These are phyloP conservation scores for Megaustenia siamemsis DNA, from an alignment of 2,888 invertebrate species.

Conservation along the genomic window DNA sequence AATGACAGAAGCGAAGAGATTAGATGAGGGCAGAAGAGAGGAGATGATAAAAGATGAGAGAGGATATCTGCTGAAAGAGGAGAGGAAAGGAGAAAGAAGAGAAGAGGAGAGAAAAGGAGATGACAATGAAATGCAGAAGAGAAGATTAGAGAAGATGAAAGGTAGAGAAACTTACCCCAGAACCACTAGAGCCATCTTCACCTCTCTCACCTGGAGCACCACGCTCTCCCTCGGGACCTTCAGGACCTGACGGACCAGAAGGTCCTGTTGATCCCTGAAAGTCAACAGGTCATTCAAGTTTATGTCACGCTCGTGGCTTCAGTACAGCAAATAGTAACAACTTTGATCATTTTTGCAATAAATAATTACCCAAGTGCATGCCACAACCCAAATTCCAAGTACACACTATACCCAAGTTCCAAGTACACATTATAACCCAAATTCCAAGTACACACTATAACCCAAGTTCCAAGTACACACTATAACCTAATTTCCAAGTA, in stretches of 20 bases:
- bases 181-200: constrained; percentile 67
- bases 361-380: too few relatives aligned
- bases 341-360: too few relatives aligned
- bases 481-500: too few relatives aligned
- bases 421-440: too few relatives aligned
- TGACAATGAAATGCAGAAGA: background rate
- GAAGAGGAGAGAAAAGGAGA: too few relatives aligned
- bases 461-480: too few relatives aligned
- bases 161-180: constrained; percentile 33
- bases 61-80: background rate
- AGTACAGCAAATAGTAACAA: too few relatives aligned
- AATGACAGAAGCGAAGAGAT: background rate
- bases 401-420: too few relatives aligned
- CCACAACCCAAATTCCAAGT: too few relatives aligned
- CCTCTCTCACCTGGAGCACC: constrained; percentile 71
- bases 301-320: too few relatives aligned
- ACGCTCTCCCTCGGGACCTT: constrained; percentile 68
- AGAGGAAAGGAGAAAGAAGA: background rate
- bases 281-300: background rate
- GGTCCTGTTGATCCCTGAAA: constrained; percentile 73
- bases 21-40: too few relatives aligned
- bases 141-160: background rate
- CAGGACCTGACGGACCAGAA: constrained; percentile 69
- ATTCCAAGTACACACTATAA: too few relatives aligned
- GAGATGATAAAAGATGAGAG: background rate